These are phyloP conservation scores for Oscheius sp. DNA, from an alignment of 2,888 invertebrate genomes.

Conservation along the genomic window DNA sequence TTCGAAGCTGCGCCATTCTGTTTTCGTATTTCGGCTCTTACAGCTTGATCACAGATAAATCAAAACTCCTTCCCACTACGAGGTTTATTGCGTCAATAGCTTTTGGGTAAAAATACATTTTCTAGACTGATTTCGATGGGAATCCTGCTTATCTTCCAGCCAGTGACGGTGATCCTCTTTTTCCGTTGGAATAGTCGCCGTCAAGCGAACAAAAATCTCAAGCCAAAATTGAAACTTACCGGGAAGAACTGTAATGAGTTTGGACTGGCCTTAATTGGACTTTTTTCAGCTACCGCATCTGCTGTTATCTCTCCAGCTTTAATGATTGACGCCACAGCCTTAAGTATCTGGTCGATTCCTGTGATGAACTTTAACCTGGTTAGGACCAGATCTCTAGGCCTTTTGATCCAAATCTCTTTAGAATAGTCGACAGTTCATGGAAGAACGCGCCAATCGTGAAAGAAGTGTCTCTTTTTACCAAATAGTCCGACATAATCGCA, in stretches of 20 bases:
- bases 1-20: background rate
- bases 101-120: too few relatives aligned
- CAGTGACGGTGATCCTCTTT: background rate
- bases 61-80: background rate
- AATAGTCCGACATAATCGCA: constrained; percentile 5
- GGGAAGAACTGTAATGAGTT: background rate
- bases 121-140: constrained; percentile 1
- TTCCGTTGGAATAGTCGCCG: background rate
- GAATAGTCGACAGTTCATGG: constrained; percentile 1
- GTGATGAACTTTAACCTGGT: background rate
- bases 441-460: constrained; percentile 26
- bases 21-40: background rate
- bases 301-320: constrained; percentile 6
- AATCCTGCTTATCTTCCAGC: constrained; percentile 12
- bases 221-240: too few relatives aligned
- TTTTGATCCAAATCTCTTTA: too few relatives aligned
- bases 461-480: constrained; percentile 30
- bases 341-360: constrained; percentile 11
- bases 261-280: too few relatives aligned
- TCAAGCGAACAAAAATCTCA: background rate
- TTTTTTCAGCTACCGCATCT: background rate
- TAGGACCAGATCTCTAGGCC: too few relatives aligned
- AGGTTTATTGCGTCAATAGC: constrained; percentile 1
- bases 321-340: constrained; percentile 9
- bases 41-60: background rate